Evolutionary conservation across 2,113 vertebrate species (phyloP), one percentile per base, ranked within the genome.

Genomic region (Crocuta crocuta): DNA sequence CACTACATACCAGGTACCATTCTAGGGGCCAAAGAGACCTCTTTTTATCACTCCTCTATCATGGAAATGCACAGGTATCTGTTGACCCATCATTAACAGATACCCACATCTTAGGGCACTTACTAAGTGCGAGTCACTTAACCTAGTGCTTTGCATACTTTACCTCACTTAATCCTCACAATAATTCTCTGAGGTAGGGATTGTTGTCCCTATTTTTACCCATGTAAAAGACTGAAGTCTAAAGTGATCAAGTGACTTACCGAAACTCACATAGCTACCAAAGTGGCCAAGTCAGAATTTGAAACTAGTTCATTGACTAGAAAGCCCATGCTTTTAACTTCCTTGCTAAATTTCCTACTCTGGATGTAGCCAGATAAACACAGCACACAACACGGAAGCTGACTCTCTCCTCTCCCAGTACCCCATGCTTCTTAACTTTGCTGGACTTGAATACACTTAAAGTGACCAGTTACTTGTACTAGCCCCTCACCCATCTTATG

Each of bases 281-380:
- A 91, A 92, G 24, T 83, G 33, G 33, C 39, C 81, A 58, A 83
- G 35, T 94, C 94, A 97, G 87, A 96, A 95, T 94, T 78, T 90
- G n/a, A 94, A 86, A 31, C 73, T 79, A 53, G 12, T 97, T 97
- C 43, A 2, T 73, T 89, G 43, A 78, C 80, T 95, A 50, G 71
- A 66, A 71, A 95, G 53, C 35, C 50, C 74, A 70, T 81, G 23
- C 7, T 85, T 88, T 91, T 81, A 87, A 79, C 17, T 78, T 93
- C 19, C 87, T 83, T 73, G 68, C 26, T 66, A 74, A 95, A 39
- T 84, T 86, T 78, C 33, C 21, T 88, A 48, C 43, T 79, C 70
- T n/a, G 11, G 5, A 35, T 66, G 13, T 66, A 50, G 61, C n/a
- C 88, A 94, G 43, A 91, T 89, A 81, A 89, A 80, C 35, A 63